Evolutionary conservation across 1,140 invertebrate species (phyloP).

Genomic region (Drosophila kanapiae): DNA sequence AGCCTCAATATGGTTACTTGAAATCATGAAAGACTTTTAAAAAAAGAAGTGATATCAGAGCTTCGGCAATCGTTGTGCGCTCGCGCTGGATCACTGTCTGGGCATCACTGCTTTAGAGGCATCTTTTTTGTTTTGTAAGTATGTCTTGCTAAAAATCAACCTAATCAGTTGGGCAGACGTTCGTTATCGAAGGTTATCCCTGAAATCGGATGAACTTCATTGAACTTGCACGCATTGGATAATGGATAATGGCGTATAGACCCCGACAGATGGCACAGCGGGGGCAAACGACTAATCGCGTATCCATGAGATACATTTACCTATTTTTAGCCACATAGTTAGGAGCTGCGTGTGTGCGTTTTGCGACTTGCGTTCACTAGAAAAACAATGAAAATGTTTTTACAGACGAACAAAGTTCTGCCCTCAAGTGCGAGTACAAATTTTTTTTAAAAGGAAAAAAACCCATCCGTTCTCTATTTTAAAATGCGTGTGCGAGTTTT

Average conservation of each 20-base stretch:
- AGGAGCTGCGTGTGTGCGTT: constrained; percentile 20
- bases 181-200: constrained; percentile 42
- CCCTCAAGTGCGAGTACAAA: constrained; percentile 24
- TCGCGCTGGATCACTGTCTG: not conserved
- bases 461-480: constrained; percentile 28
- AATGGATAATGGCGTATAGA: constrained; percentile 12
- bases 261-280: constrained; percentile 41
- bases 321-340: constrained; percentile 41
- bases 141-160: not conserved
- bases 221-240: constrained; percentile 37
- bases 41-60: not conserved
- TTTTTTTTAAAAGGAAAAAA: constrained; percentile 13
- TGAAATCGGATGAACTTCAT: constrained; percentile 41
- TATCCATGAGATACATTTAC: constrained; percentile 39
- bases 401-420: constrained; percentile 48
- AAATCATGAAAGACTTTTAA: too few relatives aligned
- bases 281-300: constrained; percentile 36
- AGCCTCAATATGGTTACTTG: not conserved
- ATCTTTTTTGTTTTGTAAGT: not conserved
- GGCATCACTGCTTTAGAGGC: not conserved
- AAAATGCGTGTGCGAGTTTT: constrained; percentile 28
- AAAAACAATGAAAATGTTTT: constrained; percentile 50
- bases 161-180: not conserved
- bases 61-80: not conserved
- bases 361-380: constrained; percentile 40